phyloP scores from a whole-genome alignment of 2,888 invertebrate genomes.

The Noctua janthe region DNA sequence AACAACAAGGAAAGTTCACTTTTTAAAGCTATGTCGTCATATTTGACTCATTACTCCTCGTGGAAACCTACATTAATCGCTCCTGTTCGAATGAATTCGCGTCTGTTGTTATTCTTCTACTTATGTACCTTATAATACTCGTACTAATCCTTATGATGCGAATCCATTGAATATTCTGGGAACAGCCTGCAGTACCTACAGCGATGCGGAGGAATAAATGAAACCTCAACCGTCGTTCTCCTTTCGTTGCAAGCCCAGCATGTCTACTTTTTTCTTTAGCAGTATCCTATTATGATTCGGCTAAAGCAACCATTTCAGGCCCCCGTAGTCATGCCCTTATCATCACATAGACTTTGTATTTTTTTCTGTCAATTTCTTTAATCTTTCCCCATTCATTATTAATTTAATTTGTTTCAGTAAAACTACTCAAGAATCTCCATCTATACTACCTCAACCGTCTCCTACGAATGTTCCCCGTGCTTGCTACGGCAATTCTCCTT shows the following conservation, averaged over 20 bases:
- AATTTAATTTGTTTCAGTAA: conserved; percentile 71
- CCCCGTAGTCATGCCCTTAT: too few species aligned
- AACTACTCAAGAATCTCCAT: conserved; percentile 78
- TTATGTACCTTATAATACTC: background rate
- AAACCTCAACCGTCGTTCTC: background rate
- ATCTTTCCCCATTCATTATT: background rate
- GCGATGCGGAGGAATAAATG: background rate
- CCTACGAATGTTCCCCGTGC: conserved; percentile 80
- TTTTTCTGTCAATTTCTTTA: too few species aligned
- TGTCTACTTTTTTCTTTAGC: too few species aligned
- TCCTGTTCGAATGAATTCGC: background rate
- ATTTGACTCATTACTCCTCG: background rate
- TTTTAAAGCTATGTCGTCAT: background rate
- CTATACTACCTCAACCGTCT: conserved; percentile 81
- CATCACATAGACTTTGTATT: too few species aligned
- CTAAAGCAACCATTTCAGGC: too few species aligned
- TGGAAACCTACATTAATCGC: background rate
- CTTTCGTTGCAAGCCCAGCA: background rate
- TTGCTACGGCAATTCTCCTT: conserved; percentile 76
- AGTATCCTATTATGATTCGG: too few species aligned
- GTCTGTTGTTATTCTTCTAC: background rate
- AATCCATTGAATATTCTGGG: background rate
- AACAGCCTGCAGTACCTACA: background rate
- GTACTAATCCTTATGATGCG: too few species aligned
- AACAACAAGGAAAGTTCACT: background rate